Evolutionary conservation across 2,888 invertebrate species (phyloP), one percentile per base, ranked within the genome.

Genomic region (Atethmia centrago): DNA sequence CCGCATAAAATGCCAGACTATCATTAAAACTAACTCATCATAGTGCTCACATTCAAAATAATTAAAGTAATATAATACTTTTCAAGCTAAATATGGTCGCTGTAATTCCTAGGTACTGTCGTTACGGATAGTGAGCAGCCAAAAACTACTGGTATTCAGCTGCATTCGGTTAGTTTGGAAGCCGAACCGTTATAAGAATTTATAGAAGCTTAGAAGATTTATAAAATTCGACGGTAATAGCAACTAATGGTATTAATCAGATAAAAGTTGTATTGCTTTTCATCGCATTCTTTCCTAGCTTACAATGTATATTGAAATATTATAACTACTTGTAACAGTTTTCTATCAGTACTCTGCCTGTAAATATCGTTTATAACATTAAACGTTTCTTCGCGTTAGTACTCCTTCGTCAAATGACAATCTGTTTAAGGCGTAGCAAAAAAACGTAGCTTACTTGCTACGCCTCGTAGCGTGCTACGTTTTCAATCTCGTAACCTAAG

Each of bases 361-460:
- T 47, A 16, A 73, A 55, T 56, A 49, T 42, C 5, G 40, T 40
- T 62, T 73, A n/a, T 19, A 47, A 19, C n/a, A 16, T 31, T n/a
- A 28, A 56, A 55, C 16, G 19, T 40, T 42, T 49, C n/a, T 58
- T 42, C 21, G 10, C 16, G n/a, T 73, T 36, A 49, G 28, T 42
- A 28, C 7, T 47, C 8, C 55, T n/a, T 49, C 31, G n/a, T 55
- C 28, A 40, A 56, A 47, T 56, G 9, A n/a, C 10, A 47, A 36
- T 56, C 25, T n/a, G 14, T 63, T 62, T 16, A 47, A 28, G 12
- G 12, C n/a, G 36, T 66, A 67, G 51, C 4, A 40, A 40, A 47
- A n/a, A 53, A 4, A 14, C 14, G 42, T 74, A 28, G 28, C 53
- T 25, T 16, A 10, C 28, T 42, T 68, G 68, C 47, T 47, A 59